Base-by-base conservation (phyloP, 2,113 vertebrate genomes). In the Chinchilla lanigera region DNA sequence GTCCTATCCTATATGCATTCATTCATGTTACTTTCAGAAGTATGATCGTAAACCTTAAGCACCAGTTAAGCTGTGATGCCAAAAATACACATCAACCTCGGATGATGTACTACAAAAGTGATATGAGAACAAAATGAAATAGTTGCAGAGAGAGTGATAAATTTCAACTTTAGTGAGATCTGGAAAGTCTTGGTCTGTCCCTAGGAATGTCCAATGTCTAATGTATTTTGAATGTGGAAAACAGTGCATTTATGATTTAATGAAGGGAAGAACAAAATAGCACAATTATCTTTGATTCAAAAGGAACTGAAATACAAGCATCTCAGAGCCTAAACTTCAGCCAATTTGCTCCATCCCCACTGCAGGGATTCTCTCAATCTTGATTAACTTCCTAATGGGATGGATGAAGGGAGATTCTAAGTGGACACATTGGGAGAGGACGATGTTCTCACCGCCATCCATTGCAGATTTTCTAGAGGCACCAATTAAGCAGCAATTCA, bases 401-500 rank as follows among this genome's bases (percentile, higher is more conserved):
- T 19, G 33, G 30, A 71, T 16, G 14, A 75, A 22, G 20, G 82
- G 78, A 77, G n/a, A 82, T 50, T 86, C 78, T 67, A 61, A 11
- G 61, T 28, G 71, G 90, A 87, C 44, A 78, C 20, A 19, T 1
- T 8, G 30, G 58, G 38, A 63, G 69, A 75, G 56, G 69, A 83
- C 67, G 73, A 75, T 69, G 93, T 78, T 60, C 85, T 67, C 69
- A 56, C 30, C 61, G 82, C 47, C 82, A 86, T 10, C 56, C 77
- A 81, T 8, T 41, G 58, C 8, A 88, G 69, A 35, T 90, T 90
- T 92, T 92, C 69, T 80, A 77, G 87, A 97, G 58, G 47, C 50
- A 92, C 60, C 90, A 85, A 90, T 71, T 92, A 92, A 95, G 90
- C 41, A 87, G 71, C 19, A 81, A 83, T 95, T 80, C 89, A 54